A percentile compares a stretch with the other conserved stretches of the same genome.
Evolutionary conservation across 1,140 invertebrate species (phyloP).

Genomic region (Plutomurus gul): DNA sequence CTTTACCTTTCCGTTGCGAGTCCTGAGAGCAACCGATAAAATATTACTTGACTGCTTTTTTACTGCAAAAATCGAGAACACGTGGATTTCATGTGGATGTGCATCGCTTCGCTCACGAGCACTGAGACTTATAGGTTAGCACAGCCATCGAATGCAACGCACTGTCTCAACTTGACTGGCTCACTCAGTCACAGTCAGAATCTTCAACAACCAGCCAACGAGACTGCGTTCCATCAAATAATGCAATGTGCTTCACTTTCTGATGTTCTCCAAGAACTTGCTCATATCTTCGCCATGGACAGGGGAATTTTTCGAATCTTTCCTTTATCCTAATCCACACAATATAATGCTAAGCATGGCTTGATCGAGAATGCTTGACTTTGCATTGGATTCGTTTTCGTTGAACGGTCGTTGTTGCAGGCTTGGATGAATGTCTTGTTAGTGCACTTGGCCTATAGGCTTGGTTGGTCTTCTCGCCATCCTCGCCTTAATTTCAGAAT

Average conservation of each 20-base stretch:
- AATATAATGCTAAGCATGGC: neutral
- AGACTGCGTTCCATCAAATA: too few relatives aligned
- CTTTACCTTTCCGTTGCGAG: neutral
- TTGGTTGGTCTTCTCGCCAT: too few relatives aligned
- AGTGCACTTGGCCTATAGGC: neutral
- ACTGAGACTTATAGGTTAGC: neutral
- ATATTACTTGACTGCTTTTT: slow-evolving; percentile 1
- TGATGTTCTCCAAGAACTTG: neutral
- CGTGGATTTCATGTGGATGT: neutral
- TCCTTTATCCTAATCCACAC: neutral
- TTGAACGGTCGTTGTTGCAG: neutral
- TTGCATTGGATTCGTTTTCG: neutral
- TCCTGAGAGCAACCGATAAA: neutral
- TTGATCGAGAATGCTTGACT: neutral
- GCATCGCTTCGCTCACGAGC: neutral
- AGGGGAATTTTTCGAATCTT: neutral
- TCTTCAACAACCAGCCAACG: too few relatives aligned
- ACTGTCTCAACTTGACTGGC: too few relatives aligned
- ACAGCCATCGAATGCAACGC: too few relatives aligned
- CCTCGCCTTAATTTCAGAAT: neutral
- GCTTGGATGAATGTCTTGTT: neutral
- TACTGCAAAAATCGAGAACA: slow-evolving; percentile 17
- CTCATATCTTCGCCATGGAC: neutral
- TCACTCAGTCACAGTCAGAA: too few relatives aligned
- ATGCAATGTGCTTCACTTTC: too few relatives aligned